Evolutionary conservation across 2,113 vertebrate genomes (phyloP).

Genomic region (Opisthocomus hoazin): DNA sequence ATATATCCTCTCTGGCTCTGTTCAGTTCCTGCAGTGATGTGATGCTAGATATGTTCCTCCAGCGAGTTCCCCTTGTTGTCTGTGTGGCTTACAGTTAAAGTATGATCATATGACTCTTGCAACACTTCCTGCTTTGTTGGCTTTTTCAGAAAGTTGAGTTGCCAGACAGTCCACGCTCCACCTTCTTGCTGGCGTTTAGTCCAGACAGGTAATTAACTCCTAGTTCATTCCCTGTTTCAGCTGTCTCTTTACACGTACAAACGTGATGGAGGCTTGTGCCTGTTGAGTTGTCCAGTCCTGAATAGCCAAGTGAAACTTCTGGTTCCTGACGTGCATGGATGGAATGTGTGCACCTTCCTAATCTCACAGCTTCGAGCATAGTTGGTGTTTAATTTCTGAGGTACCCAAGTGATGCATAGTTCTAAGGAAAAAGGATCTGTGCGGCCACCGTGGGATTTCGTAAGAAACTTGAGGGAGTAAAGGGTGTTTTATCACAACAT

Average conservation of each 20-base stretch:
- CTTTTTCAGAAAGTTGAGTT: conserved; percentile 94
- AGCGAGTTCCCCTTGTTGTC: not conserved
- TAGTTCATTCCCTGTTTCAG: conserved; percentile 23
- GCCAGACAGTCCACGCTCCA: conserved; percentile 97
- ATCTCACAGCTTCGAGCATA: not conserved
- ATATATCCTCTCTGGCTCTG: conserved; percentile 14
- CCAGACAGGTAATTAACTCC: conserved; percentile 88
- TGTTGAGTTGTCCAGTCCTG: not conserved
- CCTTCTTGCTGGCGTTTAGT: conserved; percentile 98
- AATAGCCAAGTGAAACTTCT: not conserved
- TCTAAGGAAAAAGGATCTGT: not conserved
- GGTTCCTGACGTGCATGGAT: not conserved
- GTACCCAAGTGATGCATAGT: not conserved
- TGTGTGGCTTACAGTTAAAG: conserved; percentile 41
- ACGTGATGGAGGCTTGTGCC: not conserved
- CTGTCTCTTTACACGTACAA: not conserved
- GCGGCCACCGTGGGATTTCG: not conserved
- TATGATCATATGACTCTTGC: conserved; percentile 43
- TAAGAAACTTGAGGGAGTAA: not conserved
- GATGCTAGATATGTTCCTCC: not conserved
- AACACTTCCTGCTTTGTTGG: conserved; percentile 64
- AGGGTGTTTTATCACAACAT: not conserved
- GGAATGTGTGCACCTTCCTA: not conserved
- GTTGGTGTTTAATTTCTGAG: not conserved
- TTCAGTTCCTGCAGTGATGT: conserved; percentile 29